Conservation (phyloP, 2,888 invertebrate genomes). For the Ceraclea dissimilis region DNA sequence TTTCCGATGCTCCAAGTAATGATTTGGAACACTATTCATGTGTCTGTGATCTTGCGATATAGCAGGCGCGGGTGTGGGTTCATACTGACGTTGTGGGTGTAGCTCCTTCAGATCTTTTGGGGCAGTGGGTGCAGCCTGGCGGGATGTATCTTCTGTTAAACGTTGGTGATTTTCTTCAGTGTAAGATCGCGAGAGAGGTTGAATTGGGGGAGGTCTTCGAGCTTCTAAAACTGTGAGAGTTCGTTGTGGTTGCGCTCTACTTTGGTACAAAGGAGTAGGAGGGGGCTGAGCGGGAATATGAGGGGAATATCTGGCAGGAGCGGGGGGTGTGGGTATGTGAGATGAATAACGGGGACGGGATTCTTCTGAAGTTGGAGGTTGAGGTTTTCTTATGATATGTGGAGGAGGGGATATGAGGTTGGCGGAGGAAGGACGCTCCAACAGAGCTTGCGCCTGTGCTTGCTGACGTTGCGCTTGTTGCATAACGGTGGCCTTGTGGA, state of each 20-base stretch:
- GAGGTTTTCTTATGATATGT: conserved; percentile 45
- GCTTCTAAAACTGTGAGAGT: conserved; percentile 21
- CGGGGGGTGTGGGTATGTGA: conserved; percentile 37
- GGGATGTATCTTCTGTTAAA: conserved; percentile 1
- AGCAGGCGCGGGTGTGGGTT: conserved; percentile 4
- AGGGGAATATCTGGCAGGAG: conserved; percentile 32
- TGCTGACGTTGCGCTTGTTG: conserved; percentile 46
- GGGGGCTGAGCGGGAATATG: conserved; percentile 36
- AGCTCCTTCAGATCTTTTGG: background rate
- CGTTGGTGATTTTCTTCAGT: conserved; percentile 6
- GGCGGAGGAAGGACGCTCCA: conserved; percentile 38
- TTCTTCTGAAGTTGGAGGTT: conserved; percentile 30
- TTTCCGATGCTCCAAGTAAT: conserved; percentile 10
- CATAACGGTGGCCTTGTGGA: conserved; percentile 49
- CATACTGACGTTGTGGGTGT: conserved; percentile 15
- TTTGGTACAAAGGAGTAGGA: conserved; percentile 37
- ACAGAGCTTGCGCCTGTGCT: conserved; percentile 36
- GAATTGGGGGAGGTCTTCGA: conserved; percentile 13
- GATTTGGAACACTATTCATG: conserved; percentile 3
- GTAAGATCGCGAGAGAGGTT: background rate
- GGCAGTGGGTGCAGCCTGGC: background rate
- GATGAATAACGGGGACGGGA: conserved; percentile 29
- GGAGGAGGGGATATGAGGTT: conserved; percentile 33
- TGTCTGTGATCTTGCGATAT: conserved; percentile 14
- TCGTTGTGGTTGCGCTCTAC: conserved; percentile 32